Conservation (phyloP, 2,888 invertebrate genomes). For the Acanthosepion esculentum region DNA sequence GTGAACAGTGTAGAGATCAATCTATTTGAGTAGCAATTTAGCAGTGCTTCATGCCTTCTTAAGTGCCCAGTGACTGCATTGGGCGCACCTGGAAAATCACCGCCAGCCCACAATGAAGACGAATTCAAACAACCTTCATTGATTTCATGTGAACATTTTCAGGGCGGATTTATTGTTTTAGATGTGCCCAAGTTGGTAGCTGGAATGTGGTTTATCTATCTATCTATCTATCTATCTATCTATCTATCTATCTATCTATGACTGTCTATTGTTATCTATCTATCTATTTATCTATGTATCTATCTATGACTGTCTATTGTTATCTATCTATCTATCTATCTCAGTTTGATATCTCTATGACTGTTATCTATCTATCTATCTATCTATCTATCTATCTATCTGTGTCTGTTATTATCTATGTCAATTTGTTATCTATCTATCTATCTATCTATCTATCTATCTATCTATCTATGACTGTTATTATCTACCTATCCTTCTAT, state of each 20-base stretch:
- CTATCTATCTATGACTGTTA: too few species aligned
- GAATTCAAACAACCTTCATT: not conserved
- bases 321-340: too few species aligned
- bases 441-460: not conserved
- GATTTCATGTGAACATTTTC: not conserved
- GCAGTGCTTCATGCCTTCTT: not conserved
- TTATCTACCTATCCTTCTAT: too few species aligned
- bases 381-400: not conserved
- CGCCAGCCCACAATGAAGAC: not conserved
- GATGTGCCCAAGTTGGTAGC: not conserved
- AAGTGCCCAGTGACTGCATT: not conserved
- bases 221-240: not conserved
- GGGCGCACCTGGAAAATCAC: not conserved
- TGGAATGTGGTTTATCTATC: not conserved
- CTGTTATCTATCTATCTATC: not conserved
- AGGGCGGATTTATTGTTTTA: not conserved
- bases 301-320: too few species aligned
- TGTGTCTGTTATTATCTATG: too few species aligned
- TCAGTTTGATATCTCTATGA: too few species aligned
- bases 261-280: too few species aligned
- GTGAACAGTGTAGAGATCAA: not conserved
- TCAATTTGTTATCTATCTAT: too few species aligned
- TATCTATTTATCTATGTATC: too few species aligned
- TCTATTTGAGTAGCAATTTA: not conserved
- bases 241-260: too few species aligned